These are phyloP conservation scores for Babyrousa celebensis DNA, from an alignment of 2,797 vertebrate genomes.

Conservation along the genomic window DNA sequence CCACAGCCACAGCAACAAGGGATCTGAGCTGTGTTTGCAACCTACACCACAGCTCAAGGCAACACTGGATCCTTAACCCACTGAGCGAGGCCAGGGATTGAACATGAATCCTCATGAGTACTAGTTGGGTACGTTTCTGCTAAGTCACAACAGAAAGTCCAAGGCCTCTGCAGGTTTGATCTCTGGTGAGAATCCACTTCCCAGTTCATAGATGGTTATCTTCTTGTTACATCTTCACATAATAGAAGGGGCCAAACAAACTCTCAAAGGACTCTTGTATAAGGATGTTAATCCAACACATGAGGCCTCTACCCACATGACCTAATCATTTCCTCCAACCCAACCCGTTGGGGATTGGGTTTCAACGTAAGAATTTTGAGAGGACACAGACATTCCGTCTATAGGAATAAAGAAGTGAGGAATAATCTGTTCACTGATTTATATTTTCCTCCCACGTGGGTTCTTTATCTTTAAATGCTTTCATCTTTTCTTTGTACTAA, in stretches of 20 bases:
- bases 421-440: not conserved
- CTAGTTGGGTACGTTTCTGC: no score
- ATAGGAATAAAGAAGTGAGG: not conserved
- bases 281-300: not conserved
- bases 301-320: not conserved
- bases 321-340: not conserved
- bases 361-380: not conserved
- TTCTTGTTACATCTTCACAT: not conserved
- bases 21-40: no score
- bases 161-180: no score
- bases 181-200: not conserved
- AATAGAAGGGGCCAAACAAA: not conserved
- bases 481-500: not conserved
- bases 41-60: no score
- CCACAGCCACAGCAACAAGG: no score
- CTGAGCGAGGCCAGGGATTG: no score
- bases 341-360: not conserved
- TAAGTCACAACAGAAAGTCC: no score
- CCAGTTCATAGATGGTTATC: no score
- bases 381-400: not conserved
- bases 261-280: not conserved
- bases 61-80: no score
- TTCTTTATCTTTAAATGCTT: not conserved
- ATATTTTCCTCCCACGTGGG: not conserved
- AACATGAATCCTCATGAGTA: no score